Evolutionary conservation across 2,797 vertebrate species (phyloP).

Genomic region (Danio tinwini): DNA sequence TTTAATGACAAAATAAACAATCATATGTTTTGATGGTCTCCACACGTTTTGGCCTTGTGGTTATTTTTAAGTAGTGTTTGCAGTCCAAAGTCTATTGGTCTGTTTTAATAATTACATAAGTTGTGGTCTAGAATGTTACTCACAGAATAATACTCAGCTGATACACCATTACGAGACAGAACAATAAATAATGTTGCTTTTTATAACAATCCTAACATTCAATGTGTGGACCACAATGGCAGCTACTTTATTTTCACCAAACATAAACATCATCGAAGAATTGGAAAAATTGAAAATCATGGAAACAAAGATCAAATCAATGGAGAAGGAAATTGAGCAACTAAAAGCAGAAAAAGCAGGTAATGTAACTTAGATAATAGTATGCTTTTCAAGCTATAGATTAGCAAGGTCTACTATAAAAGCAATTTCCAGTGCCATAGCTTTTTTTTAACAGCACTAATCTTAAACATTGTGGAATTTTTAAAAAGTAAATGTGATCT

Average conservation of each 20-base stretch:
- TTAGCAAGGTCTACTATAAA: neutral
- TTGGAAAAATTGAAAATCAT: conserved; percentile 14
- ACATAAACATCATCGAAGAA: conserved; percentile 32
- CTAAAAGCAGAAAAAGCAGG: conserved; percentile 26
- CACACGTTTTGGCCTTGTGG: no score
- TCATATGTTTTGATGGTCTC: no score
- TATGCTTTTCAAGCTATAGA: neutral
- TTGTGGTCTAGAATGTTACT: neutral
- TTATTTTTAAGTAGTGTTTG: no score
- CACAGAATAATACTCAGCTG: neutral
- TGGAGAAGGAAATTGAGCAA: conserved; percentile 19
- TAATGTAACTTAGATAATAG: neutral
- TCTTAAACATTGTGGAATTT: no score
- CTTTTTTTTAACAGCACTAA: no score
- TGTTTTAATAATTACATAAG: conserved; percentile 4
- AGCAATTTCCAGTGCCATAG: no score
- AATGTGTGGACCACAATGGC: neutral
- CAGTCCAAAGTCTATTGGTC: conserved; percentile 15
- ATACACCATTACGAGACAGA: neutral
- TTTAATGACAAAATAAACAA: no score
- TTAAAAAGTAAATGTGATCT: no score
- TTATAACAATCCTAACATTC: conserved; percentile 15
- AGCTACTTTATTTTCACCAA: conserved; percentile 30
- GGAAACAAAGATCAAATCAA: neutral
- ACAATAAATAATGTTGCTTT: conserved; percentile 10